Conservation (phyloP, 2,888 invertebrate genomes). For the Athrips mouffetella region DNA sequence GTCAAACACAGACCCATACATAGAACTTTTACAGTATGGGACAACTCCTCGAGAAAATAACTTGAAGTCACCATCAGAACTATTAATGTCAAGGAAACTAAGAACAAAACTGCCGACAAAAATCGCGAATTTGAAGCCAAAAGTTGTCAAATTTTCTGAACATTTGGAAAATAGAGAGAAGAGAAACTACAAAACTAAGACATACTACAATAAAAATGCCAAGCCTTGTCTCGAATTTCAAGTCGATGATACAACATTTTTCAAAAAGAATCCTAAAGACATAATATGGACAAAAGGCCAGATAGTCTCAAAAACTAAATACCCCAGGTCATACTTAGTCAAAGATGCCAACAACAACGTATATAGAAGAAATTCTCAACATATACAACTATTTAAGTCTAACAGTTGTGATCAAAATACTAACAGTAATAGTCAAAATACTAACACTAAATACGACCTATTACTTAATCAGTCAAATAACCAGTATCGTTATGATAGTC, state of each 20-base stretch:
- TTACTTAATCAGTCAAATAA: not conserved
- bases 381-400: conserved; percentile 8
- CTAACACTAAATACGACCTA: not conserved
- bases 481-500: not conserved
- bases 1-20: conserved; percentile 16
- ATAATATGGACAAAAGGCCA: not conserved
- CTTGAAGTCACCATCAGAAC: conserved; percentile 17
- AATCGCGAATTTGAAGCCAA: conserved; percentile 16
- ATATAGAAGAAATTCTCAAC: conserved; percentile 13
- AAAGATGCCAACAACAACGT: conserved; percentile 5
- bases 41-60: conserved; percentile 15
- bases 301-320: conserved; percentile 7
- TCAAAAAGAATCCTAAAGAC: conserved; percentile 16
- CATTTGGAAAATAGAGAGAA: not conserved
- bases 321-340: conserved; percentile 14
- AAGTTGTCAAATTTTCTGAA: conserved; percentile 13
- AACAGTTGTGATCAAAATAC: not conserved
- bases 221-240: not conserved
- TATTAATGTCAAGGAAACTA: conserved; percentile 20
- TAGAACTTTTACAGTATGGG: conserved; percentile 19
- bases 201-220: conserved; percentile 1
- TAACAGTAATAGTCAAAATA: not conserved
- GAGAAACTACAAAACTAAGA: not conserved
- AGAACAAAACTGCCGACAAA: conserved; percentile 17
- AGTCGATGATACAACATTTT: not conserved